Base-by-base conservation (phyloP, 2,888 invertebrate species). In the Dicyrtoma fusca region DNA sequence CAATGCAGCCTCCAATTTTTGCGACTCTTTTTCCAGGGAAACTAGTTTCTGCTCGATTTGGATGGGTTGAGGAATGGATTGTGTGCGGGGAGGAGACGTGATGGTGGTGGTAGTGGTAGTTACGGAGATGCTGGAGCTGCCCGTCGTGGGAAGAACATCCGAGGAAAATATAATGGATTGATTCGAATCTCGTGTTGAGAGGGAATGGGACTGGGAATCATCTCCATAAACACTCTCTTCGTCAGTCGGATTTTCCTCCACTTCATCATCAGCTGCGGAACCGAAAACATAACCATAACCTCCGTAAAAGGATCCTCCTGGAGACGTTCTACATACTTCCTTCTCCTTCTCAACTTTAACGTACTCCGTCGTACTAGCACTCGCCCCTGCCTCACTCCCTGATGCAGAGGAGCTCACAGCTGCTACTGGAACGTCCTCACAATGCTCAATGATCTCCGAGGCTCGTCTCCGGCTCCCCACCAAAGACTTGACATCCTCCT, bases 231-330 rank as follows among this genome's bases (percentile, higher is more conserved):
- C 69, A 57, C 64, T 66, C 19, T 74, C 63, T 34, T 62, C 64
- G 53, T 72, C 66, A 23, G 49, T 57, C 13, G 26, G 55, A 14
- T 47, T 57, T 13, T 66, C 66, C 17, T 78, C 78, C 25, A 69
- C 70, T n/a, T 75, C 76, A 42, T 76, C 75, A 49, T 76, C 76
- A 13, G 74, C 75, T 0, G 66, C 75, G 2, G 74, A 55, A 1
- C 76, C 76, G 62, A 76, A 77, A 14, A 75, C 75, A 13, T 74
- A 74, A 13, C 72, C 71, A 26, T 79, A 75, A 5, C 75, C 76
- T 49, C 77, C 63, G 13, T 55, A 51, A 53, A 53, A 70, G 1
- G 63, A 44, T 14, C 63, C 63, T 26, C 57, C 68, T 11, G 68
- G 68, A 21, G 68, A 57, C 44, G 68, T 65, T 13, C 51, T 19